phyloP scores from a whole-genome alignment of 1,140 invertebrate species.

The Nomia melanderi region DNA sequence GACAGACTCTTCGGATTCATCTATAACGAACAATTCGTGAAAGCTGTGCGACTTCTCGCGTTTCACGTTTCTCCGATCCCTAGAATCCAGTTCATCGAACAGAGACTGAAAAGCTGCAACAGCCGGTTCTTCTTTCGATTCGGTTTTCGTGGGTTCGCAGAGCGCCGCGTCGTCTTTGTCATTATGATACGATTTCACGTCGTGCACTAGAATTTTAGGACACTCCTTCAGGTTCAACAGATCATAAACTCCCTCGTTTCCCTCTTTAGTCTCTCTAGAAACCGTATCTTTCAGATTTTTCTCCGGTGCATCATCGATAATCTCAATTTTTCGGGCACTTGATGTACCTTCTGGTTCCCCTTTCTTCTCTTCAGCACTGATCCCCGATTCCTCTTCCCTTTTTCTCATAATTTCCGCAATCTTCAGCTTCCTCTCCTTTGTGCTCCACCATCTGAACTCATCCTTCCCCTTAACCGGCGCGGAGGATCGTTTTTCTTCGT shows the following conservation, averaged over 20 bases:
- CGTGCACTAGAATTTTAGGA: not conserved
- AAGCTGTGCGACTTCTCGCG: not conserved
- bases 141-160: not conserved
- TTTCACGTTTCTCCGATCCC: not conserved
- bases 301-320: not conserved
- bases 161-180: not conserved
- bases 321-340: not conserved
- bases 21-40: slow-evolving; percentile 21
- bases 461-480: not conserved
- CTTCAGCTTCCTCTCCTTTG: slow-evolving; percentile 37
- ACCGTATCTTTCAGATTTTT: not conserved
- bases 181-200: not conserved
- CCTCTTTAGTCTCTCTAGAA: not conserved
- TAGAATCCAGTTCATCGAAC: slow-evolving; percentile 24
- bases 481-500: not conserved
- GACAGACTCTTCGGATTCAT: not conserved
- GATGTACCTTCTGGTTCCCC: too few species aligned
- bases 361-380: not conserved
- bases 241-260: slow-evolving; percentile 18
- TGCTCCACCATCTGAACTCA: slow-evolving; percentile 37
- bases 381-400: slow-evolving; percentile 20
- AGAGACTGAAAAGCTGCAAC: slow-evolving; percentile 14
- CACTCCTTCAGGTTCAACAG: slow-evolving; percentile 29
- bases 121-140: not conserved
- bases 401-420: slow-evolving; percentile 25